Base-by-base conservation (phyloP, 1,140 invertebrate genomes). In the Harpegnathos saltator region DNA sequence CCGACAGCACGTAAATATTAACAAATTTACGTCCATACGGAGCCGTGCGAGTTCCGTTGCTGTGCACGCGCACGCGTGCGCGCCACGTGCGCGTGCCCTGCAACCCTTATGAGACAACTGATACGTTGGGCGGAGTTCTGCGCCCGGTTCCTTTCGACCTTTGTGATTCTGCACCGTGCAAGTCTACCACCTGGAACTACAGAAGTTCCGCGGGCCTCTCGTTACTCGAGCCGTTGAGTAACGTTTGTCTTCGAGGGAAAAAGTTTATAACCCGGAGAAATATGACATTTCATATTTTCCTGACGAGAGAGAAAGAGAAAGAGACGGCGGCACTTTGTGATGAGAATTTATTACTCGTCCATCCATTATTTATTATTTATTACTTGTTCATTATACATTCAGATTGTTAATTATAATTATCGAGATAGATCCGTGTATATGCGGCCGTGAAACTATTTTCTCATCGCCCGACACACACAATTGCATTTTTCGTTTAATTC, bases 21-120 rank as follows among this genome's bases (percentile, higher is more conserved):
- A 29, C 68, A 38, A 80, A 33, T 80, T 80, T 29, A 71, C 65
- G 14, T 80, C 33, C 44, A 48, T 29, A 58, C 14, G 44, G 50
- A 69, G 9, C 69, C 44, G 75, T 80, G 44, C 75, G 17, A 80
- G 52, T 80, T 80, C 69, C 65, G 75, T 78, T 78, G 69, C 75
- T 54, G 29, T 78, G 19, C 63, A 68, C 33, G 50, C 12, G 29
- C n/a, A 24, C 56, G 68, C 65, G 68, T 84, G 81, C 68, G 81
- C 68, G 59, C 69, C 38, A 89, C 86, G 38, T 9, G 38, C 90
- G 90, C 91, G 90, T 91, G 90, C 82, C n/a, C 86, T 86, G 44
- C 90, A 92, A 92, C 91, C 91, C 90, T 92, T 92, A 85, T 84
- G 83, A 89, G 91, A 89, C 83, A 92, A 89, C 89, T 85, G 91